Conservation (phyloP, 30 jellyfish, hydroid and myxozoan species). For the Hydra vulgaris region DNA sequence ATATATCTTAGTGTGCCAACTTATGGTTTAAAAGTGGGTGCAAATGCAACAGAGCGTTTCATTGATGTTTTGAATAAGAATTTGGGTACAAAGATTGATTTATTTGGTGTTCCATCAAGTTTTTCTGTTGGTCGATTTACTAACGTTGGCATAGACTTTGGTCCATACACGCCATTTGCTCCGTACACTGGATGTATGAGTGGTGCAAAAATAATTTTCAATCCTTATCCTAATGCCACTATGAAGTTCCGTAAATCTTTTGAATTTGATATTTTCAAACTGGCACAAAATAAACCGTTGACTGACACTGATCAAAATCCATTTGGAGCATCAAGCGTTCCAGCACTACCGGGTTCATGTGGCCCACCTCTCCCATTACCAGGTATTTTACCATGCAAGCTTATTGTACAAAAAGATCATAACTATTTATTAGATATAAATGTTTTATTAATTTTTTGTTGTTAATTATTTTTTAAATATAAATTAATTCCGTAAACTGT, state of each 20-base stretch:
- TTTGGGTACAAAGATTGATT: slow-evolving; percentile 6
- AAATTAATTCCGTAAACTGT: no score
- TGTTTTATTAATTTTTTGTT: no score
- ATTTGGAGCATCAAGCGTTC: neutral
- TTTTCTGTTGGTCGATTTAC: slow-evolving; percentile 11
- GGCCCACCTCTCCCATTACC: slow-evolving; percentile 20
- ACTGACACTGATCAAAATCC: slow-evolving; percentile 3
- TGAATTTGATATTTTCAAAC: slow-evolving; percentile 18
- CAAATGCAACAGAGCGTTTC: slow-evolving; percentile 13
- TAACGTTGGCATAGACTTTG: neutral
- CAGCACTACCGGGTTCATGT: no score
- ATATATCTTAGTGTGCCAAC: slow-evolving; percentile 16
- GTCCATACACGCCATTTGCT: neutral
- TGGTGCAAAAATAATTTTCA: slow-evolving; percentile 10
- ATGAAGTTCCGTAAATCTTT: slow-evolving; percentile 12
- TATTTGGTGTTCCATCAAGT: slow-evolving; percentile 2
- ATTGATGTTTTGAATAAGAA: neutral
- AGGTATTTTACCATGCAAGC: slow-evolving; percentile 13
- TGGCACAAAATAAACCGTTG: neutral
- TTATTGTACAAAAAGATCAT: no score
- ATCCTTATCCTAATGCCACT: slow-evolving; percentile 12
- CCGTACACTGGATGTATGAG: slow-evolving; percentile 25
- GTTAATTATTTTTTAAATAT: no score
- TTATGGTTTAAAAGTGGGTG: slow-evolving; percentile 19
- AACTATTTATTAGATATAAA: no score